Percentiles rank a stretch among this genome's conserved stretches.
Conservation (phyloP, 2,797 vertebrate species). For the Rhabdophis nuchalis region DNA sequence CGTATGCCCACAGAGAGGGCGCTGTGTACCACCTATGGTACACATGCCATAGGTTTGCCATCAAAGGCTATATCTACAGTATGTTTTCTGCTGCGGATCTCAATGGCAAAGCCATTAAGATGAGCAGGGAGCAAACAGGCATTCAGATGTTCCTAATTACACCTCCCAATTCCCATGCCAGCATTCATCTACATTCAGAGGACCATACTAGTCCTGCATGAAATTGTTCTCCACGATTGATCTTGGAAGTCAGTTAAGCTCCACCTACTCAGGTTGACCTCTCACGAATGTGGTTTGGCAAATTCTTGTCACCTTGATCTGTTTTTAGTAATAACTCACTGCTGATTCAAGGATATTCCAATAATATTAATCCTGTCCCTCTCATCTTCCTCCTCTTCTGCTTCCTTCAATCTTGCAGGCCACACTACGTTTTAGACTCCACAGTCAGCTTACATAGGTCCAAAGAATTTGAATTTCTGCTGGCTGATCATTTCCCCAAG, state of each 20-base stretch:
- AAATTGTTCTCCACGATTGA: neutral
- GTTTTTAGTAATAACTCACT: neutral
- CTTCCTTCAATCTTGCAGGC: neutral
- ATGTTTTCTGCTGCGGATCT: neutral
- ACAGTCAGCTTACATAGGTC: neutral
- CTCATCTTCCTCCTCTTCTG: neutral
- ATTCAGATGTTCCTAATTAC: neutral
- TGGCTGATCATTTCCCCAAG: neutral
- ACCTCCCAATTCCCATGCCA: neutral
- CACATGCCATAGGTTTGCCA: too few relatives aligned
- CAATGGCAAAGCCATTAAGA: conserved; percentile 21
- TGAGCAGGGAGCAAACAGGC: neutral
- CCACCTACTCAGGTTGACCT: neutral
- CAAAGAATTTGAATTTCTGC: neutral
- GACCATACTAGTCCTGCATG: neutral
- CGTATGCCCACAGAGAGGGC: too few relatives aligned
- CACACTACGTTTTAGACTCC: neutral
- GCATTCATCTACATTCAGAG: neutral
- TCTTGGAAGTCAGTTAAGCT: neutral
- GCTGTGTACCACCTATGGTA: too few relatives aligned
- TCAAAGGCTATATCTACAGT: accelerated
- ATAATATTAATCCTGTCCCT: neutral
- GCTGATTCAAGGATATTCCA: neutral
- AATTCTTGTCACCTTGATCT: neutral
- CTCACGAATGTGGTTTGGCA: neutral